Percentiles rank a stretch among this genome's conserved stretches.
Evolutionary conservation across 2,888 invertebrate genomes (phyloP).

Genomic region (Dynastes tityus): DNA sequence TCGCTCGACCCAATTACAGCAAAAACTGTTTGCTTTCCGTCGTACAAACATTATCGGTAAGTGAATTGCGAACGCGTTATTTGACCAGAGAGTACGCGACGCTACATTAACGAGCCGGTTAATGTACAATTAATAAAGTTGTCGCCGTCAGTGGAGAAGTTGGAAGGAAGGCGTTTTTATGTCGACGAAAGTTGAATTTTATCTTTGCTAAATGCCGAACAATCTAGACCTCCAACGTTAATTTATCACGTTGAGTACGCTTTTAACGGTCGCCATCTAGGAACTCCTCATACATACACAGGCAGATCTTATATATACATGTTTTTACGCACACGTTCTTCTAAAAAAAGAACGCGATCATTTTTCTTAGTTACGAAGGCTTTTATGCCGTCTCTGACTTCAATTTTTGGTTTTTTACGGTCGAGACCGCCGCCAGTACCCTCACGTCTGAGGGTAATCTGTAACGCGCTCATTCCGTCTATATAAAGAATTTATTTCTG

Average conservation of each 20-base stretch:
- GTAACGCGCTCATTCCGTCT: conserved; percentile 16
- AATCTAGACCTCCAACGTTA: conserved; percentile 47
- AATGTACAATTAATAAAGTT: conserved; percentile 45
- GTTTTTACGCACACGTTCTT: conserved; percentile 2
- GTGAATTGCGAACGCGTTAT: conserved; percentile 22
- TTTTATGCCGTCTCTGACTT: conserved; percentile 45
- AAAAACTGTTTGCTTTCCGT: background rate
- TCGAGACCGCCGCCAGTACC: background rate
- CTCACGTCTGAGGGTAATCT: background rate
- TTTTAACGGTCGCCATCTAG: conserved; percentile 38
- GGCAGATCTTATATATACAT: background rate
- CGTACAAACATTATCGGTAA: conserved; percentile 8
- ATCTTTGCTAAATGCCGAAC: conserved; percentile 48
- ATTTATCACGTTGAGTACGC: conserved; percentile 51
- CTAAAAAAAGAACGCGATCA: conserved; percentile 35
- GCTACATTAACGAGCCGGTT: conserved; percentile 16
- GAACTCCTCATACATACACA: background rate
- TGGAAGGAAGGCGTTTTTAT: conserved; percentile 21
- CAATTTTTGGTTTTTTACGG: conserved; percentile 20
- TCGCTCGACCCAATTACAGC: conserved; percentile 5
- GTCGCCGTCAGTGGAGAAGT: conserved; percentile 1
- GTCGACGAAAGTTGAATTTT: conserved; percentile 41
- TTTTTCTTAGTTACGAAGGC: conserved; percentile 50
- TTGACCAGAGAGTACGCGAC: background rate
- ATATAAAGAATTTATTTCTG: conserved; percentile 32